Base-by-base conservation (phyloP, 1,140 invertebrate genomes). In the Contarinia nasturtii region DNA sequence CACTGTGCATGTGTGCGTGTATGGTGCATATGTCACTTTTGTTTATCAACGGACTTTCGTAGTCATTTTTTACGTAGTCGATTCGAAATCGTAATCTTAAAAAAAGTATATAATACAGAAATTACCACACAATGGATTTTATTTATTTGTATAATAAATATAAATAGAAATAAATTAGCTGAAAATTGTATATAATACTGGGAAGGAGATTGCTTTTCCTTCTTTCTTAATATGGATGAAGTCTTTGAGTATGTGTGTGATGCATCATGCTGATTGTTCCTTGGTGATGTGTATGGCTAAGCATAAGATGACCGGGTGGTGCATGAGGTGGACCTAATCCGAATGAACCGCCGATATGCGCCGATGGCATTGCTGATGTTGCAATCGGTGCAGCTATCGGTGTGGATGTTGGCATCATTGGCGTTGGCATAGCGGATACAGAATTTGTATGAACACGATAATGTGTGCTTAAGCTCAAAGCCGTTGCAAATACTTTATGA, bases 401-500 rank as follows among this genome's bases (percentile, higher is more conserved):
- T 2, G 17, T 45, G 10, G 33, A n/a, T 37, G 48, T 21, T 33
- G 36, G 44, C 22, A 45, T 45, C 42, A 45, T 42, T 36, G 47
- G 38, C 18, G 33, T 50, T 38, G 22, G 46, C 11, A 40, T 46
- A 17, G 63, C 41, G 5, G 59, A 58, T 10, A 62, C 48, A 56
- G 1, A 60, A 45, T 14, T 60, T 27, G 58, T 60, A 48, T 63
- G 60, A 0, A 52, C 55, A 7, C 60, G 60, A 42, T 61, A 63
- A 49, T 63, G 60, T 2, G 58, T 45, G 15, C 57, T 63, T 20
- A 63, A 51, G 21, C 52, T 56, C 11, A 58, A 54, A 2, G 60
- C 57, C 7, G 59, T 54, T 14, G 57, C 56, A 27, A 59, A 63
- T 33, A 59, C 59, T 47, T 61, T 61, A 51, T 63, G 58, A 47